Evolutionary conservation across 2,888 invertebrate species (phyloP), one percentile per base, ranked within the genome.

Genomic region (Cryptocheilus praepositus): DNA sequence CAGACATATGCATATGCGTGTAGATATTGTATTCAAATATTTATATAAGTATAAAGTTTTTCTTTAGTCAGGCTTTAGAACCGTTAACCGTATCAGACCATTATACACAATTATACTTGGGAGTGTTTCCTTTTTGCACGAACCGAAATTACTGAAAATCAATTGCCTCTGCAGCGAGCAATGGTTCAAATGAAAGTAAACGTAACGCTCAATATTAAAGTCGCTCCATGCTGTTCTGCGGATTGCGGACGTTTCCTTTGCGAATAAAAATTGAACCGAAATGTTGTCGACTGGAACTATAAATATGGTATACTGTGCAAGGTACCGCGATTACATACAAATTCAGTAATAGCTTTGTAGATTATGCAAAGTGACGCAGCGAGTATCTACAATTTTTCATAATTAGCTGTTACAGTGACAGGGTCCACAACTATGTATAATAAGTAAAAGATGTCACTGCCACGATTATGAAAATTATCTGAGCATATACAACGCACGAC

Each of bases 61-160:
- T 66, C 25, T 64, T 53, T 64, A 60, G 58, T 61, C 45, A 54
- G 66, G 61, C 44, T 44, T 72, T 49, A 64, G 55, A 64, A 49
- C 54, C 64, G 28, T 61, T 19, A 49, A 36, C 36, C 56, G 46
- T 66, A 64, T 71, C 60, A 71, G 61, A 72, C 61, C 43, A 53
- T 59, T 59, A 44, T 21, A 46, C 61, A 60, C 62, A 62, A 70
- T 69, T 64, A 60, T 67, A 64, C 57, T 28, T 36, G 43, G 15
- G 56, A 25, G 28, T 16, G n/a, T 18, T 28, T n/a, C n/a, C 28
- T 16, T 63, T 70, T 75, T 73, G 57, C 69, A 70, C 59, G 67
- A 69, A 51, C 61, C 55, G 57, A 57, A 68, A 59, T 66, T 70
- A 67, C 70, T 69, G 64, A 64, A 66, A 68, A 62, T 73, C 55